Evolutionary conservation across 2,888 invertebrate genomes (phyloP).

Genomic region (Dasysyrphus albostriatus): DNA sequence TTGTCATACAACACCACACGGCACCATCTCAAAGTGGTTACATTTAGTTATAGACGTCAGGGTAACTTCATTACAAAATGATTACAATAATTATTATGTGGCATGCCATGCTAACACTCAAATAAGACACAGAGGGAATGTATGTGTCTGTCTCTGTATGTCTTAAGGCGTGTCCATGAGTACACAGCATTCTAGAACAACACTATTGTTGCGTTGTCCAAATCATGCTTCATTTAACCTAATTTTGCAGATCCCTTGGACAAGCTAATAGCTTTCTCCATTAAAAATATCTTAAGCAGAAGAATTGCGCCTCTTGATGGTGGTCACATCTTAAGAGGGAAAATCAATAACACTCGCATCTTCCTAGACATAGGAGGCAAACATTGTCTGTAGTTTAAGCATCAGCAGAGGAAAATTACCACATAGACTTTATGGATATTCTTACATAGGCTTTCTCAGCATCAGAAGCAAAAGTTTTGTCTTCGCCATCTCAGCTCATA

Average conservation of each 20-base stretch:
- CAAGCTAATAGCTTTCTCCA: conserved; percentile 52
- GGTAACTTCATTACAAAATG: conserved; percentile 30
- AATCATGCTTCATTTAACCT: conserved; percentile 57
- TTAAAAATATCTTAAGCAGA: conserved; percentile 39
- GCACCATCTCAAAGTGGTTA: background rate
- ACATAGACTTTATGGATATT: background rate
- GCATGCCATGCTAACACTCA: conserved; percentile 13
- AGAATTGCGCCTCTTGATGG: background rate
- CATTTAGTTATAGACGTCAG: conserved; percentile 14
- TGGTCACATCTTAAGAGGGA: background rate
- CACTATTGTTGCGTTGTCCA: background rate
- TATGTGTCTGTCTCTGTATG: conserved; percentile 1
- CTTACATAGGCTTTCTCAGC: background rate
- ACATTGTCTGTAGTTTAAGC: background rate
- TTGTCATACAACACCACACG: background rate
- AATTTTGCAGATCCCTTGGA: conserved; percentile 39
- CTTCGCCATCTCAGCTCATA: background rate
- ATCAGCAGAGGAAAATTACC: background rate
- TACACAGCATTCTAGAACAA: background rate
- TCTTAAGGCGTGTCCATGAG: conserved; percentile 7
- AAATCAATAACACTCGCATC: conserved; percentile 44
- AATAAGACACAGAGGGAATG: background rate
- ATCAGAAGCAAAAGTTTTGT: conserved; percentile 1
- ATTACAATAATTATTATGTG: conserved; percentile 50
- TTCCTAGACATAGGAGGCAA: background rate